Conservation (phyloP, 2,888 invertebrate genomes). For the Thymelicus acteon region DNA sequence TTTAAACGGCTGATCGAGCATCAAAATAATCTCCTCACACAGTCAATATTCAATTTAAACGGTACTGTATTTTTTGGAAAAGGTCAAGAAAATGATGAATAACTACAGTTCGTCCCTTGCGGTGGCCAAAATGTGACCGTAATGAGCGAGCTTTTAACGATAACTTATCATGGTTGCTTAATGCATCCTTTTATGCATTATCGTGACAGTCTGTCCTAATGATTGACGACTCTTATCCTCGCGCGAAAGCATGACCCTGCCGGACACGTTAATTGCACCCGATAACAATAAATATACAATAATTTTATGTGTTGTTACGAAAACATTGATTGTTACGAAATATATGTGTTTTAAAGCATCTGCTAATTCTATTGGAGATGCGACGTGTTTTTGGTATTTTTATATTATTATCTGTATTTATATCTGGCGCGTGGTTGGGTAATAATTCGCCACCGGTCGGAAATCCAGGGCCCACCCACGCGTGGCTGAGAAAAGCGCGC, state of each 20-base stretch:
- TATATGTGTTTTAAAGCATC: neutral
- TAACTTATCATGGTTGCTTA: slow-evolving; percentile 3
- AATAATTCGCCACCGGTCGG: slow-evolving; percentile 62
- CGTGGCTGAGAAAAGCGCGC: slow-evolving; percentile 57
- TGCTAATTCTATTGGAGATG: neutral
- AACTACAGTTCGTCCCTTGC: neutral
- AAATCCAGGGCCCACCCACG: slow-evolving; percentile 71
- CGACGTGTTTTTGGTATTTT: slow-evolving; percentile 2
- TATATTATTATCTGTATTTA: slow-evolving; percentile 51
- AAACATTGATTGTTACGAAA: neutral
- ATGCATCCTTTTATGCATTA: slow-evolving; percentile 14
- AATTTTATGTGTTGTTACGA: neutral
- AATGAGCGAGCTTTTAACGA: slow-evolving; percentile 8
- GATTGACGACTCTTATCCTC: slow-evolving; percentile 12
- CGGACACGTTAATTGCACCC: neutral
- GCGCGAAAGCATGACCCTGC: slow-evolving; percentile 1
- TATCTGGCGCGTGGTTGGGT: slow-evolving; percentile 60
- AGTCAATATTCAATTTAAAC: neutral
- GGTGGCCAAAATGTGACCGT: slow-evolving; percentile 1
- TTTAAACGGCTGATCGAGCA: no score
- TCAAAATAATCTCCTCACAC: no score
- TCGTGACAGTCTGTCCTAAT: slow-evolving; percentile 9
- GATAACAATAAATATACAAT: slow-evolving; percentile 1
- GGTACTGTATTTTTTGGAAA: neutral
- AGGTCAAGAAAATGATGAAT: neutral